Base-by-base conservation (phyloP, 2,113 vertebrate genomes). In the Hystrix brachyura region DNA sequence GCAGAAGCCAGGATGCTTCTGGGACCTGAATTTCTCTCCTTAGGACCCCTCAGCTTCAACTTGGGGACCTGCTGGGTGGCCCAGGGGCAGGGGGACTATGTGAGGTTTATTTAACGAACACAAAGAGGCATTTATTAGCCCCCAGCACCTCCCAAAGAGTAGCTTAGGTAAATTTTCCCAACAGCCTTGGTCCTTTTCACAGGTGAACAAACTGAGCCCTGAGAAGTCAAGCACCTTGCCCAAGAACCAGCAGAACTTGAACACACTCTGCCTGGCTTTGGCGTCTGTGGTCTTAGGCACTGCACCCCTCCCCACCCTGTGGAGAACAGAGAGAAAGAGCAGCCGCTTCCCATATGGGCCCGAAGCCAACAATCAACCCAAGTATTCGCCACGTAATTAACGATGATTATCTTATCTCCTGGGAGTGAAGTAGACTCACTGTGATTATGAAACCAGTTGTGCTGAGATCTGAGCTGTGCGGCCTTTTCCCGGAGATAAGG, bases 371-470 rank as follows among this genome's bases (percentile, higher is more conserved):
- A 18, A 1, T 82, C 46, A 32, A 32, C 34, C 76, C 65, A 74
- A 34, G 71, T 59, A 55, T 11, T 72, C 90, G 29, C 95, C 80
- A 9, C 38, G 3, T 89, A 93, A 95, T 95, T 87, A 95, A 67
- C 34, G 92, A 94, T 90, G 55, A 96, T 90, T 79, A 62, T 92
- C 74, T 87, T 67, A 79, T 74, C 91, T 92, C 90, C 19, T 7
- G 79, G 62, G 87, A 90, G 38, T 3, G 21, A 59, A 72, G 53
- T 13, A 90, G 89, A 82, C 19, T 51, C 34, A 43, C 9, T 1
- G 23, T 0, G 67, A 57, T 62, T 48, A 23, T 13, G 64, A 92
- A 43, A 29, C 82, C 9, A 0, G 64, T 80, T 71, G 17, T 2
- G 5, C 51, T 29, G 3, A 59, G 55, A 60, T 27, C 62, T 19